Evolutionary conservation across 2,888 invertebrate species (phyloP).

Genomic region (Agrochola macilenta): DNA sequence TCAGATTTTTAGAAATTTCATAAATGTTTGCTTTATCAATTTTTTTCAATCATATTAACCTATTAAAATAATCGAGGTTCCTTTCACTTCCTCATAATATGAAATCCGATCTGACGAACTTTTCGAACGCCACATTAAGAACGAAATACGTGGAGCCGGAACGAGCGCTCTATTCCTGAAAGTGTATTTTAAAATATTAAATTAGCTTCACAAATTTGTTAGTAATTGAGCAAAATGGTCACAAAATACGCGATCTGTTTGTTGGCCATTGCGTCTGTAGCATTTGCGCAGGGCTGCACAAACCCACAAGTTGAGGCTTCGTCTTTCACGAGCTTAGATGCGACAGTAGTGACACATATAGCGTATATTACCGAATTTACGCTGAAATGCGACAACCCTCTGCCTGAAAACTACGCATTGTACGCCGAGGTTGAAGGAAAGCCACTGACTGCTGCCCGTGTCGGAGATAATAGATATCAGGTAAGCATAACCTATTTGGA

Average conservation of each 20-base stretch:
- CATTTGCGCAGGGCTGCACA: constrained; percentile 80
- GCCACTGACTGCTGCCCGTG: constrained; percentile 95
- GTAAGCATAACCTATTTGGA: constrained; percentile 87
- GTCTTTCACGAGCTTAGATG: constrained; percentile 97
- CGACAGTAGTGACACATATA: constrained; percentile 96
- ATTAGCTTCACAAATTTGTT: constrained; percentile 67
- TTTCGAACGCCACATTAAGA: constrained; percentile 56
- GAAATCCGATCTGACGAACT: not conserved
- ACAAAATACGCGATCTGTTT: constrained; percentile 81
- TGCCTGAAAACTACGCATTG: constrained; percentile 92
- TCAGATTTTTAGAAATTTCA: too few relatives aligned
- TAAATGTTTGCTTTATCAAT: fast-evolving
- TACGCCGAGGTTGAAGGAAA: constrained; percentile 97
- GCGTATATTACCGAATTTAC: constrained; percentile 98
- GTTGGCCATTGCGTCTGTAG: constrained; percentile 76
- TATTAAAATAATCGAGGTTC: not conserved
- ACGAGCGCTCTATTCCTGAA: constrained; percentile 2
- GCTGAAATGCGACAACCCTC: constrained; percentile 93
- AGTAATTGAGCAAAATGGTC: constrained; percentile 84
- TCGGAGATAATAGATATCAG: constrained; percentile 95
- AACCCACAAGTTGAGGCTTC: constrained; percentile 94
- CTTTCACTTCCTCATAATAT: constrained; percentile 26
- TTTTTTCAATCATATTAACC: not conserved
- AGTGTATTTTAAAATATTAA: constrained; percentile 66
- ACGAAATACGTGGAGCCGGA: constrained; percentile 61